phyloP scores from a whole-genome alignment of 2,888 invertebrate species.

The Odontothrips loti region DNA sequence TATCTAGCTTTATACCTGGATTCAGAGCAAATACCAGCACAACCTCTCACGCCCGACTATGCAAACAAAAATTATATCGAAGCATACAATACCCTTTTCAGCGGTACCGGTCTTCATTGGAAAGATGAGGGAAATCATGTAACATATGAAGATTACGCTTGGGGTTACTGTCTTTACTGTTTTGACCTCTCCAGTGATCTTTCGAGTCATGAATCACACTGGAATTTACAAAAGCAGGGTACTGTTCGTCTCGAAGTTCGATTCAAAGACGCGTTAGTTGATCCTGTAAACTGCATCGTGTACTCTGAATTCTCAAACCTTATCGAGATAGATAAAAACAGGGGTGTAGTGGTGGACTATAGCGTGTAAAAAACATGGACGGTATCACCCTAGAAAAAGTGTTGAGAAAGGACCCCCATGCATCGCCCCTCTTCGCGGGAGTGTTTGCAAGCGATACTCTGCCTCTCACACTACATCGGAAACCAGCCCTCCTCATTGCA shows the following conservation, averaged over 20 bases:
- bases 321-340: constrained; percentile 40
- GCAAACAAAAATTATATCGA: constrained; percentile 35
- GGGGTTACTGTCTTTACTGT: constrained; percentile 38
- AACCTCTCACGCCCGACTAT: constrained; percentile 32
- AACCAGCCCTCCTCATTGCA: not conserved
- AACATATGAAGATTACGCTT: constrained; percentile 33
- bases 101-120: not conserved
- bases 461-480: not conserved
- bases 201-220: constrained; percentile 35
- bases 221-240: constrained; percentile 15
- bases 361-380: constrained; percentile 30
- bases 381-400: not conserved
- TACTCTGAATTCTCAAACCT: too few species aligned
- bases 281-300: constrained; percentile 40
- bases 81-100: constrained; percentile 40
- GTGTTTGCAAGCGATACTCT: constrained; percentile 26
- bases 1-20: constrained; percentile 38
- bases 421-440: not conserved
- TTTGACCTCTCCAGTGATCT: constrained; percentile 41
- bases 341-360: constrained; percentile 38
- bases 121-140: constrained; percentile 7
- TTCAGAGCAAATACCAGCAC: constrained; percentile 37
- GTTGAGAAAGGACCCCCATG: not conserved
- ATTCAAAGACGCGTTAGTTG: constrained; percentile 36
- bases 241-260: constrained; percentile 28